These are phyloP conservation scores for Crotophaga sulcirostris DNA, from an alignment of 2,113 vertebrate genomes.

Conservation along the genomic window DNA sequence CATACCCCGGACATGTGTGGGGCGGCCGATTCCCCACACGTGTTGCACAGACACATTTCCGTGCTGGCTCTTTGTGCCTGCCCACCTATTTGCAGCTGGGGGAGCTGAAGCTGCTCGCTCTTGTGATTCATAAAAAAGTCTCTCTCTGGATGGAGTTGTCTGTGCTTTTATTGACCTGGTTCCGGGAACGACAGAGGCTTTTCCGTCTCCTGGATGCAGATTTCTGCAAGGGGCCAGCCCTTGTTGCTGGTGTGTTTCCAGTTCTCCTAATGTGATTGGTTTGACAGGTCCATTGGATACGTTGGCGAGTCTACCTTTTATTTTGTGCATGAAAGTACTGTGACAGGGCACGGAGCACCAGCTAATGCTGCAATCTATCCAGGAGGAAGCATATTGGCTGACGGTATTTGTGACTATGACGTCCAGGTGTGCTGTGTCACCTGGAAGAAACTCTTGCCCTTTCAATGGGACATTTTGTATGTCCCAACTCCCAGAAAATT, in stretches of 20 bases:
- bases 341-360: neutral
- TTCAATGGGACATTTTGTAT: neutral
- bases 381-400: neutral
- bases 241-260: constrained; percentile 42
- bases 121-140: neutral
- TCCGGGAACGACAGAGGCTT: constrained; percentile 43
- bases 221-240: neutral
- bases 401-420: neutral
- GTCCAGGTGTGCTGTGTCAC: neutral
- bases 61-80: neutral
- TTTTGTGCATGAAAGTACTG: neutral
- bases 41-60: neutral
- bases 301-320: neutral
- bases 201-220: neutral
- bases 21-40: neutral
- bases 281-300: constrained; percentile 48
- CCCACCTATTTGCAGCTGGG: constrained; percentile 26
- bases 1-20: neutral
- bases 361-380: neutral
- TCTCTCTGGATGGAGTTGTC: constrained; percentile 35
- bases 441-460: neutral
- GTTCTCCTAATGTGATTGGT: constrained; percentile 25
- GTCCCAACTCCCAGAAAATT: neutral
- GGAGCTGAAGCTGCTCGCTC: neutral
- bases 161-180: constrained; percentile 62